Conservation (phyloP, 2,113 vertebrate genomes). For the Perca flavescens region DNA sequence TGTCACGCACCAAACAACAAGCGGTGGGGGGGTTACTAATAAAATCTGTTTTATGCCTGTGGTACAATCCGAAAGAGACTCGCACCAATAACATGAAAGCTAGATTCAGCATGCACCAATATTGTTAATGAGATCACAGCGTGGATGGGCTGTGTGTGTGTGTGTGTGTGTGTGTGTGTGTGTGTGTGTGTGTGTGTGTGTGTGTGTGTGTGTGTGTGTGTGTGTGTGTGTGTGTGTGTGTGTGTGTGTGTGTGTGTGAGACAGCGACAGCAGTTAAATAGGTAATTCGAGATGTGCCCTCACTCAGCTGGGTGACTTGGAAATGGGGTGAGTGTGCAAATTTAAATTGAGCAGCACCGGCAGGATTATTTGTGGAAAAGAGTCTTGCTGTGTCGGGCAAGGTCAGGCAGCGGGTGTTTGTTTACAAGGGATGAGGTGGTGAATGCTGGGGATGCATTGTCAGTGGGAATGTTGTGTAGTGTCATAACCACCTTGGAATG, state of each 20-base stretch:
- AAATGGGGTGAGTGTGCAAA: conserved; percentile 65
- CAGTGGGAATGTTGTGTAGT: conserved; percentile 29
- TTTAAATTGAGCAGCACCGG: conserved; percentile 64
- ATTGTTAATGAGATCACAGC: conserved; percentile 57
- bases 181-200: not conserved
- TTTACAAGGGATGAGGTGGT: conserved; percentile 62
- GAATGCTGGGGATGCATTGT: conserved; percentile 37
- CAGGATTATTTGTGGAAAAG: conserved; percentile 62
- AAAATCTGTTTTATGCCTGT: too few relatives aligned
- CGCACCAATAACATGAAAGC: too few relatives aligned
- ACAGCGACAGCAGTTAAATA: conserved; percentile 23
- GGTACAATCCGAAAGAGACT: too few relatives aligned
- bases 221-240: not conserved
- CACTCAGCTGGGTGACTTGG: conserved; percentile 50
- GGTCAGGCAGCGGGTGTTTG: conserved; percentile 64
- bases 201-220: not conserved
- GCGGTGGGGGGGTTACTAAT: not conserved
- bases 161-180: not conserved
- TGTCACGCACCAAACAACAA: conserved; percentile 33
- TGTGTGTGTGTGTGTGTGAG: not conserved
- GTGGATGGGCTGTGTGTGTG: not conserved
- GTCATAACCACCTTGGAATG: conserved; percentile 1
- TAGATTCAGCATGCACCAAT: not conserved
- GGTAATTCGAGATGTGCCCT: conserved; percentile 61
- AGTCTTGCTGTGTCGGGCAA: conserved; percentile 59